Evolutionary conservation across 2,113 vertebrate genomes (phyloP).

Genomic region (Pseudopodoces humilis): DNA sequence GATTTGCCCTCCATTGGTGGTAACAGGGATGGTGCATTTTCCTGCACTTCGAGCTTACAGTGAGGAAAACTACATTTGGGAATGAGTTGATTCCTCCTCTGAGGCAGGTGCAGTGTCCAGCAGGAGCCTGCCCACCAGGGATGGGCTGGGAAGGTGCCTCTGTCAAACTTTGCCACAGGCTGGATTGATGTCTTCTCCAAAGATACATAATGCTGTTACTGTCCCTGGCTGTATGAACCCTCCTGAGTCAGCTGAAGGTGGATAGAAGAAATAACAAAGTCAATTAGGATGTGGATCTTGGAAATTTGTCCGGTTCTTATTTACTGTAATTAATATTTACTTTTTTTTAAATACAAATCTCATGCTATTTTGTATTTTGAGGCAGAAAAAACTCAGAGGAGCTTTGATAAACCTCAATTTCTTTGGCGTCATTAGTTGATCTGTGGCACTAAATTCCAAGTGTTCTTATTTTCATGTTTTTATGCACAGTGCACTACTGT

Average conservation of each 20-base stretch:
- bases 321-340: not conserved
- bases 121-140: not conserved
- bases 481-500: not conserved
- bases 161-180: not conserved
- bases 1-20: not conserved
- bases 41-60: not conserved
- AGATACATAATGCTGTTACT: fast-evolving
- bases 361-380: not conserved
- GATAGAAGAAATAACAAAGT: not conserved
- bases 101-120: not conserved
- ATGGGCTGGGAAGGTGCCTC: not conserved
- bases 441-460: not conserved
- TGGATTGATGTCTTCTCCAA: not conserved
- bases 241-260: not conserved
- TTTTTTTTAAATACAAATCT: not conserved
- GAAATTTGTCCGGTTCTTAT: not conserved
- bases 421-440: not conserved
- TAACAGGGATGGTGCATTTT: not conserved
- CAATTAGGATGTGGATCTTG: not conserved
- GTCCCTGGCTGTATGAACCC: not conserved
- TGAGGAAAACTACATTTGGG: not conserved
- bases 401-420: not conserved
- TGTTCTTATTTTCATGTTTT: not conserved
- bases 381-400: not conserved
- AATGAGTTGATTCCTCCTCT: not conserved